Evolutionary conservation across 2,888 invertebrate genomes (phyloP).

Genomic region (Standfussiana lucernea): DNA sequence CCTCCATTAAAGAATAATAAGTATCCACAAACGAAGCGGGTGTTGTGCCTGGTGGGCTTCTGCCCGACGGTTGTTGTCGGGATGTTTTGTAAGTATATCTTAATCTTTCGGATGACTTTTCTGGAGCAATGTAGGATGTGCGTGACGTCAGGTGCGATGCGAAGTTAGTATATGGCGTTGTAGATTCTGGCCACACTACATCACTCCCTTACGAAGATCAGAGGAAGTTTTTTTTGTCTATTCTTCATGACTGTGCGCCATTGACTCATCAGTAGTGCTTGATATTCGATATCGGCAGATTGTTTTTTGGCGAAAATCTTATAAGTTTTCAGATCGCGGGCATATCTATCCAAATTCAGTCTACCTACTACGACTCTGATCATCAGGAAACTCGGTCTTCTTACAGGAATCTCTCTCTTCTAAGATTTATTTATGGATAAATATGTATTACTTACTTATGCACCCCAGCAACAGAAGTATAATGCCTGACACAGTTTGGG

Average conservation of each 20-base stretch:
- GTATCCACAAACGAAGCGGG: too few species aligned
- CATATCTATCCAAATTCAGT: too few species aligned
- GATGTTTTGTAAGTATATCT: not conserved
- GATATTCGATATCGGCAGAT: too few species aligned
- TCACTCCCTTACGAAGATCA: not conserved
- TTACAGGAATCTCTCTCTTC: not conserved
- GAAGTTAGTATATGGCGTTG: not conserved
- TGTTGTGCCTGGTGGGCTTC: not conserved
- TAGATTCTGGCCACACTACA: not conserved
- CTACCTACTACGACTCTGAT: too few species aligned
- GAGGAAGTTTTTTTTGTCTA: not conserved
- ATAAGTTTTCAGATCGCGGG: too few species aligned
- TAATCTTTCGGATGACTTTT: not conserved
- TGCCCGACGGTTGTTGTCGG: not conserved
- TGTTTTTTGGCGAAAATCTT: too few species aligned
- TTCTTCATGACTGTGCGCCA: not conserved
- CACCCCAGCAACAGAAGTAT: constrained; percentile 97
- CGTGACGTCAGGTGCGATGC: not conserved
- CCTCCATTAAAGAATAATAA: not conserved
- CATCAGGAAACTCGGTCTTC: not conserved
- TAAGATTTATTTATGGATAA: not conserved
- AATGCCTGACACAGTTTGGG: constrained; percentile 95
- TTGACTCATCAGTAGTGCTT: not conserved
- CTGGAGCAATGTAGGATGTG: not conserved
- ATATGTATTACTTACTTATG: constrained; percentile 92